Percentiles rank a stretch among this genome's conserved stretches.
phyloP scores from a whole-genome alignment of 2,113 vertebrate species.

The Brachypteracias leptosomus region DNA sequence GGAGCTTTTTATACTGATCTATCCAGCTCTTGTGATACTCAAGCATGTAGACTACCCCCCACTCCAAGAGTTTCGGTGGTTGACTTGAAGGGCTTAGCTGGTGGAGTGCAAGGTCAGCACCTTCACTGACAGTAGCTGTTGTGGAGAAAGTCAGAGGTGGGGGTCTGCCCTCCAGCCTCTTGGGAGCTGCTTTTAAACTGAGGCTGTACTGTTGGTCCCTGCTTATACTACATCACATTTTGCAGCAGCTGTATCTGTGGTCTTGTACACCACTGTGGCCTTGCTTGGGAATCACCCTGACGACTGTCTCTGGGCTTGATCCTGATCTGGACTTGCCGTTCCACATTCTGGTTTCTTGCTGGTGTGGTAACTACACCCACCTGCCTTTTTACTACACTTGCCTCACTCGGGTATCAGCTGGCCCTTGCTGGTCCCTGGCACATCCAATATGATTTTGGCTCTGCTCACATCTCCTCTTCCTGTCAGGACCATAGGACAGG shows the following conservation, averaged over 20 bases:
- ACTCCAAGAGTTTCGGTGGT: not conserved
- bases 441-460: not conserved
- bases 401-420: not conserved
- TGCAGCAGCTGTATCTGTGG: rapidly evolving
- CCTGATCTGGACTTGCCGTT: not conserved
- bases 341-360: not conserved
- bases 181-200: not conserved
- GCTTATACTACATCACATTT: not conserved
- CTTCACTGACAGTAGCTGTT: not conserved
- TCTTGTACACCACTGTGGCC: not conserved
- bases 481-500: not conserved
- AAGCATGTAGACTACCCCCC: rapidly evolving
- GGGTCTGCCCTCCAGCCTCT: not conserved
- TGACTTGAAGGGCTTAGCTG: not conserved
- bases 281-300: not conserved
- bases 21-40: not conserved
- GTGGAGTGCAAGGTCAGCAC: not conserved
- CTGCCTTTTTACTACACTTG: not conserved
- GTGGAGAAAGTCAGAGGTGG: not conserved
- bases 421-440: not conserved
- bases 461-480: not conserved
- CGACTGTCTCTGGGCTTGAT: not conserved
- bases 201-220: rapidly evolving
- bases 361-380: not conserved
- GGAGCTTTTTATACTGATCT: not conserved